Base-by-base conservation (phyloP, 1,140 invertebrate species). In the Limonius californicus region DNA sequence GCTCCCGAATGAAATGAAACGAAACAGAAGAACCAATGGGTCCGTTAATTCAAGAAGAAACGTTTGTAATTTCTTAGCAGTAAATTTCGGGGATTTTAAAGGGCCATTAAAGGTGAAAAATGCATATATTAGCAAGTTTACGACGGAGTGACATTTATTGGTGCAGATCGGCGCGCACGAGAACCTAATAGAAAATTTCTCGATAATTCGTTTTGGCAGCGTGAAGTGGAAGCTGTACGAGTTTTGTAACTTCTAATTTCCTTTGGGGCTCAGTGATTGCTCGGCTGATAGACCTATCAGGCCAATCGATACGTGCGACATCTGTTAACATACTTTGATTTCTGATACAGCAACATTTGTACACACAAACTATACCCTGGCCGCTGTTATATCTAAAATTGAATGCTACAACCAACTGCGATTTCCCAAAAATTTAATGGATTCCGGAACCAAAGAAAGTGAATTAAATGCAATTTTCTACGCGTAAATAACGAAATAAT, bases 201-300 rank as follows among this genome's bases (percentile, higher is more conserved):
- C 21, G 27, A 55, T 55, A 55, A 55, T 55, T 55, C 54, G 54
- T 32, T 55, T 55, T 55, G 54, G 54, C 54, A 27, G 54, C 27
- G 54, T 55, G 27, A 55, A 55, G 54, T 55, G 54, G 54, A 23
- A 55, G 54, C 54, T n/a, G 54, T 32, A 32, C 21, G 20, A 55
- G 54, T 55, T 55, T 55, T 55, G 54, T 55, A 55, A 55, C 54
- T 23, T 55, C 54, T 55, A 55, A 55, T 55, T 55, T 55, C 54
- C 54, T 55, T 32, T 55, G 54, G 54, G 54, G 20, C 27, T 32
- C 54, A 15, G 20, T 55, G 54, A 55, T 55, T 55, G 27, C 54
- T 55, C 54, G 27, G 7, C 54, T 32, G 54, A 55, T 32, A 55
- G 54, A 55, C 54, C 54, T 27, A 55, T 55, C 54, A 55, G 16